Conservation (phyloP, 1,140 invertebrate species). For the Cydia pomonella region DNA sequence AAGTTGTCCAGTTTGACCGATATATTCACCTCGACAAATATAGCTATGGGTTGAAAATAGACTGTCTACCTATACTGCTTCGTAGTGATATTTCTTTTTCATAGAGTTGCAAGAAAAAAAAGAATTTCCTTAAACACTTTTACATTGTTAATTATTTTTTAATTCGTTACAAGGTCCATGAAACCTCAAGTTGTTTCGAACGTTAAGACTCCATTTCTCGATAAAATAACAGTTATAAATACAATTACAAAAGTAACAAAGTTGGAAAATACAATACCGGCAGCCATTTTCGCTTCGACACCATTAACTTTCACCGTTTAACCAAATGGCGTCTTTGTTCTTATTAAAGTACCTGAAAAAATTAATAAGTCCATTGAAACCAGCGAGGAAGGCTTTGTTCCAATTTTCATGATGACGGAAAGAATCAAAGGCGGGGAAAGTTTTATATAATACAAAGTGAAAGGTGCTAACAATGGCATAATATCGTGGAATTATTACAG, state of each 20-base stretch:
- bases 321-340: slow-evolving; percentile 26
- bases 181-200: not conserved
- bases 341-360: slow-evolving; percentile 30
- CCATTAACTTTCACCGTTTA: slow-evolving; percentile 30
- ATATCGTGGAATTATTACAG: not conserved
- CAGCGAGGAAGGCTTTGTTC: slow-evolving; percentile 22
- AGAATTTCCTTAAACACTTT: not conserved
- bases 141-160: not conserved
- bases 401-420: slow-evolving; percentile 20
- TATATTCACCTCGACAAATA: no score
- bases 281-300: not conserved
- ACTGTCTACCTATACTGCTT: no score
- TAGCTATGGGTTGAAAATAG: no score
- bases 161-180: not conserved
- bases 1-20: no score
- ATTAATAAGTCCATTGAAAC: slow-evolving; percentile 30
- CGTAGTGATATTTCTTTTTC: not conserved
- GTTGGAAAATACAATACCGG: slow-evolving; percentile 27
- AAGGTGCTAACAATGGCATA: not conserved
- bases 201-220: not conserved
- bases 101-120: not conserved
- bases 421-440: slow-evolving; percentile 21
- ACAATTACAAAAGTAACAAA: not conserved
- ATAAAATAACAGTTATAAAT: not conserved
- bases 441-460: slow-evolving; percentile 11